phyloP scores from a whole-genome alignment of 2,797 vertebrate genomes.

The Danio albolineatus region DNA sequence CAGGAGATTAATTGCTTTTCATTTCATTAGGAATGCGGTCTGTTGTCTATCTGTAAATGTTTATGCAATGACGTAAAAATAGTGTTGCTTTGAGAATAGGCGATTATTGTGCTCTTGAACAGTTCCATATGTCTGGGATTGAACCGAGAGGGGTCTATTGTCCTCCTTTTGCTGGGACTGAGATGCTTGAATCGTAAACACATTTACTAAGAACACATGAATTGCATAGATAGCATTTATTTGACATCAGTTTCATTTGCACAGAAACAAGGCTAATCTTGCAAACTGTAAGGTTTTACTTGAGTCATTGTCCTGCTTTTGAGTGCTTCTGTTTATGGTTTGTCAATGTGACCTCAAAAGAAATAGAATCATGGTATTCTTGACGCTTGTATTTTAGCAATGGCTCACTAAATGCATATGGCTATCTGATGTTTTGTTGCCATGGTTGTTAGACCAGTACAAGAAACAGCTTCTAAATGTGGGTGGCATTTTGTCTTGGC shows the following conservation, averaged over 20 bases:
- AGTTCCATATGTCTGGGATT: conserved; percentile 51
- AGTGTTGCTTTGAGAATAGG: conserved; percentile 51
- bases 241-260: conserved; percentile 37
- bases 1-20: conserved; percentile 48
- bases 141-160: conserved; percentile 33
- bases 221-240: conserved; percentile 42
- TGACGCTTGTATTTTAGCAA: not conserved
- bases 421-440: conserved; percentile 35
- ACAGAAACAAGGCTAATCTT: conserved; percentile 29
- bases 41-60: conserved; percentile 53
- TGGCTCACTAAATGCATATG: conserved; percentile 18
- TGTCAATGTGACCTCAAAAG: not conserved
- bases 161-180: conserved; percentile 45
- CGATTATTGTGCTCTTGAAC: conserved; percentile 51
- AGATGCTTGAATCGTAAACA: conserved; percentile 28
- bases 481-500: conserved; percentile 53
- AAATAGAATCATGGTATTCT: not conserved
- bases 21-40: conserved; percentile 42
- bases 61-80: conserved; percentile 61
- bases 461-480: conserved; percentile 46
- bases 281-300: conserved; percentile 4
- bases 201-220: conserved; percentile 39
- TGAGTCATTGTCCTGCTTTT: not conserved
- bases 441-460: conserved; percentile 37
- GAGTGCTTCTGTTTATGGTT: not conserved